Conservation (phyloP, 2,888 invertebrate species). For the Tridacna gigas region DNA sequence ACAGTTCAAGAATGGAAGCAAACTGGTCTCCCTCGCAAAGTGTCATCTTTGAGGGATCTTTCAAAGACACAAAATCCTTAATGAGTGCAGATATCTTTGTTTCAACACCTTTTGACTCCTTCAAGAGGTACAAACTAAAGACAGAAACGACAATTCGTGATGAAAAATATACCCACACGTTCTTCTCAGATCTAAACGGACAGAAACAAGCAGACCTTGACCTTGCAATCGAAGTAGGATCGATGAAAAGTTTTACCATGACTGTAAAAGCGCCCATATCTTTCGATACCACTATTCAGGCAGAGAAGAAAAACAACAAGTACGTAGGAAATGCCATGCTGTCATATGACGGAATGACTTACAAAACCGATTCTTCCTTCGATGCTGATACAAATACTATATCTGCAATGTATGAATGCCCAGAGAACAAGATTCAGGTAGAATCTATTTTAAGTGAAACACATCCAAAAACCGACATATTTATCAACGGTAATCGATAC, state of each 20-base stretch:
- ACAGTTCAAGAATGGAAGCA: conserved; percentile 35
- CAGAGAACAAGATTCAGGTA: conserved; percentile 11
- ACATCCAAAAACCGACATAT: conserved; percentile 24
- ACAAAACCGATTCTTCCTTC: conserved; percentile 35
- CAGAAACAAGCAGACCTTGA: conserved; percentile 33
- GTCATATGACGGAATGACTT: not conserved
- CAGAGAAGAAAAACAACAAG: conserved; percentile 21
- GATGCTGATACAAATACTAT: conserved; percentile 30
- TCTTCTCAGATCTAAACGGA: conserved; percentile 33
- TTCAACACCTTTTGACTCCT: conserved; percentile 38
- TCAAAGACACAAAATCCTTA: conserved; percentile 14
- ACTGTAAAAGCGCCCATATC: conserved; percentile 29
- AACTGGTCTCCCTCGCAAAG: conserved; percentile 43
- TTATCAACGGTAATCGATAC: conserved; percentile 36
- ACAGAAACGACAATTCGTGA: conserved; percentile 22
- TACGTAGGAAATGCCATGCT: not conserved
- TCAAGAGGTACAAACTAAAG: conserved; percentile 29
- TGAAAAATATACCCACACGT: conserved; percentile 15
- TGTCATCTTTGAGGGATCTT: conserved; percentile 27
- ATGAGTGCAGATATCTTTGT: conserved; percentile 31
- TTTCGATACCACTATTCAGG: conserved; percentile 12
- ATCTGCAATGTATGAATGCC: conserved; percentile 29
- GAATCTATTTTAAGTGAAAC: conserved; percentile 11
- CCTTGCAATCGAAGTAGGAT: conserved; percentile 12
- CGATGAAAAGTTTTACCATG: conserved; percentile 13